Evolutionary conservation across 2,888 invertebrate species (phyloP).

Genomic region (Aethes cnicana): DNA sequence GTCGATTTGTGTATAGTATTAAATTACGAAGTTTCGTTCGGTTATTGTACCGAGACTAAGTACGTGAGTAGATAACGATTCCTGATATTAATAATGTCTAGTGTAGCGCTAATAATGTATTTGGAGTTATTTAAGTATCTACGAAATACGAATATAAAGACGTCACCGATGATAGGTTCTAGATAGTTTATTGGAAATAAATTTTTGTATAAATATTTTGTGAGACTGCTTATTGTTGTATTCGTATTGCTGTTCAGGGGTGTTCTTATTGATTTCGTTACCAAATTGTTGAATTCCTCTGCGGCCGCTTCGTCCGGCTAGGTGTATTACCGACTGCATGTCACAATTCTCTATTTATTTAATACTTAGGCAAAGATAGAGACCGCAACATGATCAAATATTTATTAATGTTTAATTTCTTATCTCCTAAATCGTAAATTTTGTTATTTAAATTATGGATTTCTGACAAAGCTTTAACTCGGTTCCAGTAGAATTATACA

Average conservation of each 20-base stretch:
- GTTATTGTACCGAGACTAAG: constrained; percentile 80
- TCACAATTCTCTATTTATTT: constrained; percentile 53
- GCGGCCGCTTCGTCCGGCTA: constrained; percentile 48
- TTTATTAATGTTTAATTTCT: constrained; percentile 80
- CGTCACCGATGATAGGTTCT: constrained; percentile 77
- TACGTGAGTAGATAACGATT: constrained; percentile 79
- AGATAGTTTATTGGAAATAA: constrained; percentile 76
- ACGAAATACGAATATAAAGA: constrained; percentile 70
- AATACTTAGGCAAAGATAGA: constrained; percentile 59
- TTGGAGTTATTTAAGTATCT: constrained; percentile 71
- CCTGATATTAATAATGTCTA: constrained; percentile 80
- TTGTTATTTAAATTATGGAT: constrained; percentile 81
- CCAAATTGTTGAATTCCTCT: constrained; percentile 80
- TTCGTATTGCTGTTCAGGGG: constrained; percentile 74
- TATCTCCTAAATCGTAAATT: constrained; percentile 76
- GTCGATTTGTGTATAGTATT: constrained; percentile 83
- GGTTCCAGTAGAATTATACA: constrained; percentile 81
- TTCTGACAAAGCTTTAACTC: constrained; percentile 82
- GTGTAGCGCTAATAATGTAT: constrained; percentile 78
- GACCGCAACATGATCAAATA: constrained; percentile 79
- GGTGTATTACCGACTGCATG: constrained; percentile 57
- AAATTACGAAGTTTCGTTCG: constrained; percentile 78
- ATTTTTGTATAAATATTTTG: constrained; percentile 79
- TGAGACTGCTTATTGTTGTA: constrained; percentile 83
- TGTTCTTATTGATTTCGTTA: constrained; percentile 78